Base-by-base conservation (phyloP, 2,113 vertebrate genomes). In the Aramus guarauna region DNA sequence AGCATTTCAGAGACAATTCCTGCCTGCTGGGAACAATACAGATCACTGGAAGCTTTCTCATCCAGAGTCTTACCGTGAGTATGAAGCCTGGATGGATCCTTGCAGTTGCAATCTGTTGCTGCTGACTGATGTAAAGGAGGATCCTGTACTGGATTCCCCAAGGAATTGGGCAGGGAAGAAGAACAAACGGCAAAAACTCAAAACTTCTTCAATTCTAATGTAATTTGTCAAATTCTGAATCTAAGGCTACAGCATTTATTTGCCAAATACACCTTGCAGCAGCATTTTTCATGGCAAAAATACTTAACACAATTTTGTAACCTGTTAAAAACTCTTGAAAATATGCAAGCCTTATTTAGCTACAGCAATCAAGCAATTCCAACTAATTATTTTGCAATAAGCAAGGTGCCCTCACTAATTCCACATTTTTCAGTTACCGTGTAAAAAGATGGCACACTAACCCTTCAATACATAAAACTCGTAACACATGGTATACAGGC, bases 91-190 rank as follows among this genome's bases (percentile, higher is more conserved):
- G 47, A 6, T 99, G 98, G 95, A 99, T 99, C 96, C 97, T 99
- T 64, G 99, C 99, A 34, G 98, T 30, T 9, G 99, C 85, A 64
- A 99, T 98, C 90, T 98, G 98, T 56, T 99, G 99, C 97, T 99
- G 99, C 85, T 99, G 99, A 92, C 98, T 99, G 95, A 99, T 97
- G 93, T 99, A 99, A 84, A 99, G 98, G 93, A 99, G 98, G 93
- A 99, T 97, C 96, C 98, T 99, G 98, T 99, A 99, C 99, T 99
- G 97, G 92, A 98, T 81, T 98, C 92, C 96, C 96, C 30, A 90
- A 96, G 78, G 90, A 59, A 85, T 80, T 45, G 48, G 53, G 45
- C 34, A 84, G 22, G 47, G 34, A 85, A 83, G 39, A 95, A 92
- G 67, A 95, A 67, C 32, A 96, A 64, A 71, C 17, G 94, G 72